A percentile compares a stretch with the other conserved stretches of the same genome.
Conservation (phyloP, 2,113 vertebrate species). For the Puma concolor region DNA sequence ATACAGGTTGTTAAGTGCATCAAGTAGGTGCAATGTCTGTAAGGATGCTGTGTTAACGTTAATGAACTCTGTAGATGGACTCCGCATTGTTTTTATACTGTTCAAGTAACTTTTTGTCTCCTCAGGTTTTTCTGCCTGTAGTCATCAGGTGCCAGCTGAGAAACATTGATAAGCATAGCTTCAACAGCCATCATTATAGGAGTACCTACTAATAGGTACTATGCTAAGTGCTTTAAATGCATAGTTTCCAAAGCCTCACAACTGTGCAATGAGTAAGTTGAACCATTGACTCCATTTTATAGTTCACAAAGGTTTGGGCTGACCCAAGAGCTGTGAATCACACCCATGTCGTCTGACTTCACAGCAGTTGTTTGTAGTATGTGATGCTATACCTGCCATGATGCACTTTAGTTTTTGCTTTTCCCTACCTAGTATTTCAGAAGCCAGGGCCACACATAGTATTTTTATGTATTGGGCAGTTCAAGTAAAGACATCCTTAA, state of each 20-base stretch:
- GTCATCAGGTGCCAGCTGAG: background rate
- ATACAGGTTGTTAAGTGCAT: background rate
- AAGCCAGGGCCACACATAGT: background rate
- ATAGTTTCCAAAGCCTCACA: background rate
- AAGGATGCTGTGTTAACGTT: background rate
- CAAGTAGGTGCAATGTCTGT: background rate
- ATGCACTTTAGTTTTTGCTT: conserved; percentile 9
- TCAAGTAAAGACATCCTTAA: conserved; percentile 21
- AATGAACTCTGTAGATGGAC: background rate
- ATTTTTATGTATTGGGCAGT: conserved; percentile 22
- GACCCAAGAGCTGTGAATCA: background rate
- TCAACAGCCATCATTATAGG: background rate
- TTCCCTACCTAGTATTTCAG: background rate
- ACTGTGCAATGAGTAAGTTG: background rate
- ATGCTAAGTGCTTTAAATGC: background rate
- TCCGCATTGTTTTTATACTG: background rate
- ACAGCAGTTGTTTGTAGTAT: background rate
- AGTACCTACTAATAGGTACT: background rate
- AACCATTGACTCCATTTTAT: background rate
- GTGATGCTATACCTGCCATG: background rate
- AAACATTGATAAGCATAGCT: background rate
- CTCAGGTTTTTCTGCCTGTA: background rate
- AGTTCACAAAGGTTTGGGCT: background rate
- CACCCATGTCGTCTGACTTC: background rate
- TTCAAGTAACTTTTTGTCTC: conserved; percentile 25